phyloP scores from a whole-genome alignment of 2,113 vertebrate genomes.

The Sinocyclocheilus anophthalmus region DNA sequence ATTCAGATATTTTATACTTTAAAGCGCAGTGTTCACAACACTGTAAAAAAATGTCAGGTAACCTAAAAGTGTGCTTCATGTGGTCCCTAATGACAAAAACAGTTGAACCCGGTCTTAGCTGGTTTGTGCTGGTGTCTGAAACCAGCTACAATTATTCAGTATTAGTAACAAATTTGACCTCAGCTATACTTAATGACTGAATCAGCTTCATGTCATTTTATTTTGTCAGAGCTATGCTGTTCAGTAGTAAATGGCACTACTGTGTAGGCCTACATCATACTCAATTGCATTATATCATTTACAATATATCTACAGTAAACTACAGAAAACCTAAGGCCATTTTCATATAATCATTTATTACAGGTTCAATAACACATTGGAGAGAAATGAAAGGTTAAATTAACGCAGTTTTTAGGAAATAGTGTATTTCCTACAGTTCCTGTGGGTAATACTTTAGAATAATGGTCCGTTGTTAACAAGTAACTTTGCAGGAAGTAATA shows the following conservation, averaged over 20 bases:
- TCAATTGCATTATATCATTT: neutral
- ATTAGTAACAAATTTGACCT: neutral
- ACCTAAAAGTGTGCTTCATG: neutral
- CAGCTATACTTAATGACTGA: neutral
- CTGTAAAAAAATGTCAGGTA: neutral
- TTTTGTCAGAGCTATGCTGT: neutral
- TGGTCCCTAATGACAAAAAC: neutral
- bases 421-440: neutral
- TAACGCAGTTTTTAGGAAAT: neutral
- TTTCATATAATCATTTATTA: neutral
- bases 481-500: no score
- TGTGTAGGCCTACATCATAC: neutral
- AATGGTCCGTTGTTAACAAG: no score
- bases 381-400: neutral
- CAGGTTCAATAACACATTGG: neutral
- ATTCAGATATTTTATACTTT: conserved; percentile 54
- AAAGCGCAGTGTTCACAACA: neutral
- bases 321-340: neutral
- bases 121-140: neutral
- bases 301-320: neutral
- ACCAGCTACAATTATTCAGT: neutral
- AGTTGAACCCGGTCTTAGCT: neutral
- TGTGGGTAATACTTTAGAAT: no score
- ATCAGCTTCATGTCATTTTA: neutral
- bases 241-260: neutral